Evolutionary conservation across 2,888 invertebrate species (phyloP).

Genomic region (Spodoptera picta): DNA sequence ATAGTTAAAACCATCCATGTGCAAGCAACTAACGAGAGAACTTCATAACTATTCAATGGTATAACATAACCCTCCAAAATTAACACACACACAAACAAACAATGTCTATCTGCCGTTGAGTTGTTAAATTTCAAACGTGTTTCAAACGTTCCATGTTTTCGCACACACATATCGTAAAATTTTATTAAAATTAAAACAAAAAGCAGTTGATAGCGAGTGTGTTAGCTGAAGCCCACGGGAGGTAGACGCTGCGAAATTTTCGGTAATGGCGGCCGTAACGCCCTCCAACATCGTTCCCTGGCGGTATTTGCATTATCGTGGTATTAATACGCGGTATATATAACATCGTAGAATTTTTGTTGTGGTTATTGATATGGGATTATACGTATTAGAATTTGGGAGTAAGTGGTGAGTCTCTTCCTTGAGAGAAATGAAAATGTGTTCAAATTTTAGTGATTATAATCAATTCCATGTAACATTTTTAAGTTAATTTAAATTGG

Average conservation of each 20-base stretch:
- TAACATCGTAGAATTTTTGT: slow-evolving; percentile 60
- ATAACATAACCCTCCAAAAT: slow-evolving; percentile 29
- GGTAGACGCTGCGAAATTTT: slow-evolving; percentile 77
- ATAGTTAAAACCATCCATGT: slow-evolving; percentile 2
- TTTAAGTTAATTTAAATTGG: too few relatives aligned
- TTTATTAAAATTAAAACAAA: slow-evolving; percentile 73
- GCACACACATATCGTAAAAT: slow-evolving; percentile 62
- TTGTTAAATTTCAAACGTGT: slow-evolving; percentile 59
- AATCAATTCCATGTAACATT: too few relatives aligned
- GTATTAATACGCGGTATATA: slow-evolving; percentile 75
- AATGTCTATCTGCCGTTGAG: slow-evolving; percentile 34
- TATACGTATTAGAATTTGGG: slow-evolving; percentile 10
- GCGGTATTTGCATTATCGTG: slow-evolving; percentile 81
- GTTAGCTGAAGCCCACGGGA: slow-evolving; percentile 74
- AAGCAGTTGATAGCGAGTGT: slow-evolving; percentile 72
- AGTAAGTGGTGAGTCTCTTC: background rate
- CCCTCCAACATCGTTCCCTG: slow-evolving; percentile 68
- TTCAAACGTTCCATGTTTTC: slow-evolving; percentile 57
- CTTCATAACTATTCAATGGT: slow-evolving; percentile 36
- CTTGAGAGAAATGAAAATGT: background rate
- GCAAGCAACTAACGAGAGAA: slow-evolving; percentile 28
- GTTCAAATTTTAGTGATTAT: too few relatives aligned
- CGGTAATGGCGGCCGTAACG: slow-evolving; percentile 74
- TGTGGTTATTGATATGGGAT: slow-evolving; percentile 53
- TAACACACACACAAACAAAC: slow-evolving; percentile 25